Evolutionary conservation across 2,113 vertebrate species (phyloP).

Genomic region (Platichthys stellatus): DNA sequence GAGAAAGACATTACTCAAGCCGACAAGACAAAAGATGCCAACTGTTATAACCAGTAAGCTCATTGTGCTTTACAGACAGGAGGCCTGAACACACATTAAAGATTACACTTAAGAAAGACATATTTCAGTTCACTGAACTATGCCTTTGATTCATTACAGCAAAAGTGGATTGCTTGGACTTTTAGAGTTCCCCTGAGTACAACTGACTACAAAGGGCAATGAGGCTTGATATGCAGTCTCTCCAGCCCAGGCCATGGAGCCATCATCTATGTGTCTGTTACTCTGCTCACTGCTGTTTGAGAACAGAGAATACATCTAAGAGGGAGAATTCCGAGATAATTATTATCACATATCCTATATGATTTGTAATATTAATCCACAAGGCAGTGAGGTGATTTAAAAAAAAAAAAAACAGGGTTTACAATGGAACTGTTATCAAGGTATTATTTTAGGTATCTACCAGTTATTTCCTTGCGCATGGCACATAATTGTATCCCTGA

Average conservation of each 20-base stretch:
- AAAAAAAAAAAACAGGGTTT: too few relatives aligned
- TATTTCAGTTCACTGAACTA: constrained; percentile 15
- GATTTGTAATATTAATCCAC: too few relatives aligned
- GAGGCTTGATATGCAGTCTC: background rate
- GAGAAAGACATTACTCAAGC: constrained; percentile 26
- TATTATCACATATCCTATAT: too few relatives aligned
- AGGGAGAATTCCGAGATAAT: too few relatives aligned
- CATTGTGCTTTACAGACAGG: constrained; percentile 12
- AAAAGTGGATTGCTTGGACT: constrained; percentile 6
- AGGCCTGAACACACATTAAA: constrained; percentile 1
- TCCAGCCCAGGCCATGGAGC: background rate
- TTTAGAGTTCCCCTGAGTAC: background rate
- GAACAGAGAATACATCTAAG: background rate
- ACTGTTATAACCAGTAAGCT: constrained; percentile 38
- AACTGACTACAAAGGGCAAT: constrained; percentile 1
- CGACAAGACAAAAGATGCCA: constrained; percentile 42
- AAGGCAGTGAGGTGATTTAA: too few relatives aligned
- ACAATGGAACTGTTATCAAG: too few relatives aligned
- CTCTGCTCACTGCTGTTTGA: background rate
- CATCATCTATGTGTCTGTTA: background rate
- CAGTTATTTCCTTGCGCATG: too few relatives aligned
- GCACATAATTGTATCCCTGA: too few relatives aligned
- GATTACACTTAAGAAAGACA: constrained; percentile 13
- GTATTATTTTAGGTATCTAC: too few relatives aligned
- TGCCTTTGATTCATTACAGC: constrained; percentile 18